A percentile compares a stretch with the other conserved stretches of the same genome.
phyloP scores from a whole-genome alignment of 2,113 vertebrate genomes.

The Salvelinus namaycush region DNA sequence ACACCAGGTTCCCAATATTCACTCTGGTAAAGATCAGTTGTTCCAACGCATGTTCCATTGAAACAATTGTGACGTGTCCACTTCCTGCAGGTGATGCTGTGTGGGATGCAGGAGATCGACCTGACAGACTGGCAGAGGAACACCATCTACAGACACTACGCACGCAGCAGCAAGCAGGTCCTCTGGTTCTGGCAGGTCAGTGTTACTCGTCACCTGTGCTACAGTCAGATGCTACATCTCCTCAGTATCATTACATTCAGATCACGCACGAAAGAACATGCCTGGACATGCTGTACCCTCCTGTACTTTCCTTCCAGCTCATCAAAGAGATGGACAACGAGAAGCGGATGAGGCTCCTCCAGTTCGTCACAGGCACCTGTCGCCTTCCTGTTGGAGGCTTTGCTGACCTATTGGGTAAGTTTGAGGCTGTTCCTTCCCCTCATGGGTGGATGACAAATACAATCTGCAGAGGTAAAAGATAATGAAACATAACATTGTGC shows the following conservation, averaged over 20 bases:
- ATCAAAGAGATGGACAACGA: constrained; percentile 99
- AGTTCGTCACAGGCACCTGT: constrained; percentile 97
- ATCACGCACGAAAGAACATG: neutral
- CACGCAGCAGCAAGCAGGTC: constrained; percentile 95
- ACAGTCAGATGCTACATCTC: too few species aligned
- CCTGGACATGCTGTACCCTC: neutral
- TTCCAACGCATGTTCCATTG: neutral
- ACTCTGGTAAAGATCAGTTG: neutral
- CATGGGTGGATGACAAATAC: neutral
- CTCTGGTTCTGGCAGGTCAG: constrained; percentile 98
- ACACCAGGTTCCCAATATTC: neutral
- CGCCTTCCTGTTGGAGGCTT: constrained; percentile 95
- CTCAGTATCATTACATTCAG: neutral
- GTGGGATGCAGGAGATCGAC: constrained; percentile 99
- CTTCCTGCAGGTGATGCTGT: constrained; percentile 87
- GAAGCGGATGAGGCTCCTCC: constrained; percentile 96
- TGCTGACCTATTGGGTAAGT: constrained; percentile 93
- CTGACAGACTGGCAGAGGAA: constrained; percentile 94
- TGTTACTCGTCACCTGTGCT: neutral
- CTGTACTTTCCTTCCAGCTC: constrained; percentile 73
- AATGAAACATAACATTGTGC: neutral
- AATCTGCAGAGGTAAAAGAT: neutral
- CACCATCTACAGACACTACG: constrained; percentile 94
- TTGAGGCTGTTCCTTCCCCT: too few species aligned
- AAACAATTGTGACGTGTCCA: constrained; percentile 6